Evolutionary conservation across 1,140 invertebrate genomes (phyloP), one percentile per base, ranked within the genome.

Genomic region (Scaptomyza montana): DNA sequence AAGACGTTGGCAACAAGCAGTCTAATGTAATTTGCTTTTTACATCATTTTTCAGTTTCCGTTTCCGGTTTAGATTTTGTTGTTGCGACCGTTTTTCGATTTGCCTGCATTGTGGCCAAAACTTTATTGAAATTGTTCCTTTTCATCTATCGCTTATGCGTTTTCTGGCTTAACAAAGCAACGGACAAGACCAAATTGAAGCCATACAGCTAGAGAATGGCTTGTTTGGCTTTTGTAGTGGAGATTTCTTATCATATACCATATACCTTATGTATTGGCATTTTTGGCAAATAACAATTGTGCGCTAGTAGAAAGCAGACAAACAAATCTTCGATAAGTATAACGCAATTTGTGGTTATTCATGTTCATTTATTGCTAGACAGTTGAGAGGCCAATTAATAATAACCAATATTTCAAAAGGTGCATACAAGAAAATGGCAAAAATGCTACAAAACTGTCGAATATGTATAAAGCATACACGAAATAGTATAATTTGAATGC

Each of bases 111-210:
- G 64, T 69, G 70, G 65, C 65, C 62, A 86, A 77, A 80, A 85
- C 80, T 80, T 85, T 85, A 80, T 85, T 85, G 80, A 85, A 85
- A 85, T 85, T 85, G 80, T 80, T 85, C 85, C 80, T 80, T 85
- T 86, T 85, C 77, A 84, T 84, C 85, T 84, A 77, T 84, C 77
- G 80, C 53, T 80, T 82, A 78, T 81, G 72, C 64, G 78, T 81
- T 74, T 81, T 76, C 78, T 76, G 67, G 77, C 65, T 79, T 64
- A 57, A 62, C 77, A 75, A 7, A 51, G 45, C 43, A 41, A 46
- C 50, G 46, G 62, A 62, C 57, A 60, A 19, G 21, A 25, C 62
- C 51, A n/a, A 41, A 47, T 50, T 13, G 7, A 12, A 41, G 41
- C 19, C 45, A 55, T 19, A 64, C 41, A 54, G 19, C 33, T 51